Conservation (phyloP, 2,888 invertebrate species). For the Drosophila meridiana region DNA sequence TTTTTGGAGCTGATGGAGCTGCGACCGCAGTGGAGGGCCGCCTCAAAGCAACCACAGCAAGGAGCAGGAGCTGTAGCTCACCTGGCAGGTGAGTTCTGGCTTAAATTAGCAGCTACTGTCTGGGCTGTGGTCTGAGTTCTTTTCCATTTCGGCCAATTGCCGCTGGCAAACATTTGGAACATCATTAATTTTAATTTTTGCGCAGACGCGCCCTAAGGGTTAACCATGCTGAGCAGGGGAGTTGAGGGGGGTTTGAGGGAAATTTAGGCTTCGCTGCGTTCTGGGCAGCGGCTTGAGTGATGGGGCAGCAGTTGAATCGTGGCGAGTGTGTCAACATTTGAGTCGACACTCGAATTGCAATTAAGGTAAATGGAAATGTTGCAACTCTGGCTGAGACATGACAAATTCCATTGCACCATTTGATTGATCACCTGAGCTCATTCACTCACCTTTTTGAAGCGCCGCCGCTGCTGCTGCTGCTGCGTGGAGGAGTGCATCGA, state of each 20-base stretch:
- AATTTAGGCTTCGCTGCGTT: conserved; percentile 59
- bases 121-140: conserved; percentile 15
- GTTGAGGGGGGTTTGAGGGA: too few relatives aligned
- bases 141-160: conserved; percentile 45
- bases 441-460: conserved; percentile 81
- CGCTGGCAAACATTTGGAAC: conserved; percentile 61
- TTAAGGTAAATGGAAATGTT: conserved; percentile 49
- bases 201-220: conserved; percentile 68
- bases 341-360: conserved; percentile 32
- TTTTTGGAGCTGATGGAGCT: conserved; percentile 27
- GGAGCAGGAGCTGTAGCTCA: conserved; percentile 21
- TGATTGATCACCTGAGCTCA: conserved; percentile 48
- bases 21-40: conserved; percentile 30
- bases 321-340: conserved; percentile 40
- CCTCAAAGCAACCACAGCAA: conserved; percentile 52
- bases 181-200: conserved; percentile 80
- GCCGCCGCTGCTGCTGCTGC: conserved; percentile 78
- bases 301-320: conserved; percentile 32
- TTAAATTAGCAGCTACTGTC: conserved; percentile 72
- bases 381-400: conserved; percentile 36
- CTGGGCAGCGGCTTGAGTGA: conserved; percentile 50
- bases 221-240: neutral
- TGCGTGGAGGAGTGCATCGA: conserved; percentile 76
- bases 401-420: conserved; percentile 46
- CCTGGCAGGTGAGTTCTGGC: conserved; percentile 34